These are phyloP conservation scores for Brassicogethes aeneus DNA, from an alignment of 2,888 invertebrate genomes.

Conservation along the genomic window DNA sequence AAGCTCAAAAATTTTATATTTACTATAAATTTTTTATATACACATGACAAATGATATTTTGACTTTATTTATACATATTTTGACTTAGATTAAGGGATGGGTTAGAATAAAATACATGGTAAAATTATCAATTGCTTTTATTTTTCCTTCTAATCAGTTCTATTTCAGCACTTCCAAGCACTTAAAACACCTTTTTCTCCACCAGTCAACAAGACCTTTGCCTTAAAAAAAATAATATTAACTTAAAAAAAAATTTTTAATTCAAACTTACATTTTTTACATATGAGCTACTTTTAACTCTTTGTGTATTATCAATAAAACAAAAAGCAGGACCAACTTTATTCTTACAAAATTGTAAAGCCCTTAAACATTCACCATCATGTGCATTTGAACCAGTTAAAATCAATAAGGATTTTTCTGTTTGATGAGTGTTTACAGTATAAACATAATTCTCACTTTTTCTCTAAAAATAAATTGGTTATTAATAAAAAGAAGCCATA, in stretches of 20 bases:
- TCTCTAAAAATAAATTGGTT: slow-evolving; percentile 43
- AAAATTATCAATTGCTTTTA: slow-evolving; percentile 4
- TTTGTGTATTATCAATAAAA: slow-evolving; percentile 57
- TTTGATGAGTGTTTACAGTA: slow-evolving; percentile 49
- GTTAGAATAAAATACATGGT: background rate
- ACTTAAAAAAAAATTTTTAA: slow-evolving; percentile 4
- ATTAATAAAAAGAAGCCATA: too few relatives aligned
- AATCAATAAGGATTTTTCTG: slow-evolving; percentile 45
- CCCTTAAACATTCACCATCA: slow-evolving; percentile 51
- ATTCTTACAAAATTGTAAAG: slow-evolving; percentile 36
- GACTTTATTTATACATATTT: background rate
- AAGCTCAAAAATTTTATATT: background rate
- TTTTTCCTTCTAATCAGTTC: slow-evolving; percentile 12
- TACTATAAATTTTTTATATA: background rate
- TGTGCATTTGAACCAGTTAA: slow-evolving; percentile 56
- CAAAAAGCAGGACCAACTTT: slow-evolving; percentile 45
- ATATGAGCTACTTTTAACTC: slow-evolving; percentile 60
- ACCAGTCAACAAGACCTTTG: slow-evolving; percentile 55
- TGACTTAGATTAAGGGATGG: background rate
- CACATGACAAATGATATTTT: background rate
- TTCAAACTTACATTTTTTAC: slow-evolving; percentile 48
- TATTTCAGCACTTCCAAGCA: slow-evolving; percentile 47
- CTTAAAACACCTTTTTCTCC: slow-evolving; percentile 64
- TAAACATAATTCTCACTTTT: slow-evolving; percentile 55
- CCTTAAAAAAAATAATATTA: slow-evolving; percentile 39